Base-by-base conservation (phyloP, 2,113 vertebrate genomes). In the Dipodomys stephensi region DNA sequence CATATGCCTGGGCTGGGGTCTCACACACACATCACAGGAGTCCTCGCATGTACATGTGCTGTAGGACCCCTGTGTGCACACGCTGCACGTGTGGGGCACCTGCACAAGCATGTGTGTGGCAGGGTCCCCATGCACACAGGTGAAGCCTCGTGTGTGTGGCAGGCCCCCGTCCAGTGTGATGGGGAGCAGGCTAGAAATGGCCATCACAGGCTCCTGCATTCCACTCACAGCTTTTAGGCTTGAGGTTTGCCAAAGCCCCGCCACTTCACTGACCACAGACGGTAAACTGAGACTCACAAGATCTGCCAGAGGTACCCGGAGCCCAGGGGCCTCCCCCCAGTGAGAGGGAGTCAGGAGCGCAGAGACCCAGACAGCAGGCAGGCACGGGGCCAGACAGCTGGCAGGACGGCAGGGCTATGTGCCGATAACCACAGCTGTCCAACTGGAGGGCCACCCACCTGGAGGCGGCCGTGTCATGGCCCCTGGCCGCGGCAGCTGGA, bases 391-490 rank as follows among this genome's bases (percentile, higher is more conserved):
- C 87, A 92, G 81, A 57, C n/a, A 0, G 46, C 87, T 77, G 71
- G 67, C 62, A 72, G 39, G 15, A 49, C 28, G 3, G 88, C 10
- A 10, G 76, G 35, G 53, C 73, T 81, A 77, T 4, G 6, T 82
- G 91, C 93, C 16, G 0, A 60, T 1, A 60, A 35, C 71, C 68
- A 35, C 96, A 96, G 94, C 90, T 94, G 96, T 95, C 94, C 67
- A 46, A 39, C 32, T 44, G 0, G 1, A 46, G 78, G 93, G 83
- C 94, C 95, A 96, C 93, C 94, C 53, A 87, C 69, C 49, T 76
- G 67, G 86, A 28, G 73, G 32, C 19, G 2, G 73, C 73, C 73
- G 62, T 57, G 71, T 11, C 9, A 13, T 3, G 2, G 49, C 32
- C 77, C 78, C 53, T 6, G 64, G 35, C 39, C 10, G 76, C 8